These are phyloP conservation scores for Trichonephila clavata DNA, from an alignment of 1,140 invertebrate species.

Conservation along the genomic window DNA sequence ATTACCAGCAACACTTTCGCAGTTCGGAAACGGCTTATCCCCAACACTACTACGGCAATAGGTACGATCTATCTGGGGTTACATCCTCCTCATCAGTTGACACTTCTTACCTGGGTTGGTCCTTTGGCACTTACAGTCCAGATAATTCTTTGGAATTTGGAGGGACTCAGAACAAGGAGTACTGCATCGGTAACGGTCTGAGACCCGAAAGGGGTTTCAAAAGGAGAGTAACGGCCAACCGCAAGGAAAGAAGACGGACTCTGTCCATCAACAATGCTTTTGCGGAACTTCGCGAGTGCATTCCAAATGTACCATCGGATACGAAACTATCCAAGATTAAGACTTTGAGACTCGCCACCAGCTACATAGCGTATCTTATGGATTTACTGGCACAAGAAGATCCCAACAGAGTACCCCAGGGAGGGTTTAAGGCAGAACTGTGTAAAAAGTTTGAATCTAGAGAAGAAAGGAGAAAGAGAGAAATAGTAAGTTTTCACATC, in stretches of 20 bases:
- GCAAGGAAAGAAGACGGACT: constrained; percentile 94
- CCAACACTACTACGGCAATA: constrained; percentile 66
- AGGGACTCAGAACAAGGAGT: background rate
- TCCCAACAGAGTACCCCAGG: constrained; percentile 79
- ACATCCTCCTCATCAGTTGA: background rate
- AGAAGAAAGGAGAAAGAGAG: constrained; percentile 75
- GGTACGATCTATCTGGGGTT: constrained; percentile 35
- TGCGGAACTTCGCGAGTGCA: constrained; percentile 93
- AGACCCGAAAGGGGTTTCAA: constrained; percentile 75
- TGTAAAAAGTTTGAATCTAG: constrained; percentile 80
- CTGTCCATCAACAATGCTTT: constrained; percentile 98
- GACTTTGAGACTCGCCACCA: constrained; percentile 83
- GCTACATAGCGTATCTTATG: constrained; percentile 83
- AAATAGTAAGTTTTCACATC: constrained; percentile 68
- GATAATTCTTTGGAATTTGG: constrained; percentile 29
- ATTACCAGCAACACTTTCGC: constrained; percentile 67
- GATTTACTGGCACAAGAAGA: constrained; percentile 81
- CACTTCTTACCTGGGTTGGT: constrained; percentile 58
- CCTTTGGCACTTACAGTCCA: constrained; percentile 61
- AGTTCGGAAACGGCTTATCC: constrained; percentile 59
- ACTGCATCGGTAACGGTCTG: constrained; percentile 1
- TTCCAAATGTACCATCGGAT: constrained; percentile 96
- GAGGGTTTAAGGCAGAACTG: constrained; percentile 84
- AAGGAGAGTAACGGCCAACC: constrained; percentile 86
- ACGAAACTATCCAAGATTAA: constrained; percentile 90